A percentile compares a stretch with the other conserved stretches of the same genome.
These are phyloP conservation scores for Lytechinus pictus DNA, from an alignment of 35 echinoderm and acorn worm species.

Conservation along the genomic window DNA sequence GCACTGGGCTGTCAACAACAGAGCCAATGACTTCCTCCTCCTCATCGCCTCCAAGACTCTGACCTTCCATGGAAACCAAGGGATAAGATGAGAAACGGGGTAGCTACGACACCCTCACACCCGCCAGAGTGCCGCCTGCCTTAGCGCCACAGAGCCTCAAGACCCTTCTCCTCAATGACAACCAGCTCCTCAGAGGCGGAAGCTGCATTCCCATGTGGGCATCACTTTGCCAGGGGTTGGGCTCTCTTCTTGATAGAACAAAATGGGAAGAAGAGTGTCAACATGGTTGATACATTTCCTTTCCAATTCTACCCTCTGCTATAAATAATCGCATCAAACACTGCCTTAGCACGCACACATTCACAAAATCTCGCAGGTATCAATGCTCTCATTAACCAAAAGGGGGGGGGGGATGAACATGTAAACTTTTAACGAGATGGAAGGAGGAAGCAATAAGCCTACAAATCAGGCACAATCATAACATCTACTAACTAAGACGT, in stretches of 20 bases:
- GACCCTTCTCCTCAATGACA: conserved; percentile 50
- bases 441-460: conserved; percentile 27
- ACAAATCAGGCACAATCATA: conserved; percentile 35
- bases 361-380: neutral
- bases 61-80: conserved; percentile 47
- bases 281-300: conserved; percentile 51
- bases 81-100: conserved; percentile 29
- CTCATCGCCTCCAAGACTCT: conserved; percentile 37
- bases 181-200: conserved; percentile 48
- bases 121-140: conserved; percentile 41
- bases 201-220: conserved; percentile 21
- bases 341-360: conserved; percentile 1
- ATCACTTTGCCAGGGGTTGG: conserved; percentile 34
- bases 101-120: conserved; percentile 29
- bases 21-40: conserved; percentile 52
- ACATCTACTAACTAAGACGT: conserved; percentile 43
- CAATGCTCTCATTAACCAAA: conserved; percentile 3
- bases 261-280: conserved; percentile 27
- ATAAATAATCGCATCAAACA: conserved; percentile 39
- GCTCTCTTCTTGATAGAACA: neutral
- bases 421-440: conserved; percentile 30
- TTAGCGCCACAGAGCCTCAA: conserved; percentile 27
- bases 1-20: conserved; percentile 51
- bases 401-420: neutral
- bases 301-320: neutral